phyloP scores from a whole-genome alignment of 1,140 invertebrate species.

The Acromyrmex echinatior region DNA sequence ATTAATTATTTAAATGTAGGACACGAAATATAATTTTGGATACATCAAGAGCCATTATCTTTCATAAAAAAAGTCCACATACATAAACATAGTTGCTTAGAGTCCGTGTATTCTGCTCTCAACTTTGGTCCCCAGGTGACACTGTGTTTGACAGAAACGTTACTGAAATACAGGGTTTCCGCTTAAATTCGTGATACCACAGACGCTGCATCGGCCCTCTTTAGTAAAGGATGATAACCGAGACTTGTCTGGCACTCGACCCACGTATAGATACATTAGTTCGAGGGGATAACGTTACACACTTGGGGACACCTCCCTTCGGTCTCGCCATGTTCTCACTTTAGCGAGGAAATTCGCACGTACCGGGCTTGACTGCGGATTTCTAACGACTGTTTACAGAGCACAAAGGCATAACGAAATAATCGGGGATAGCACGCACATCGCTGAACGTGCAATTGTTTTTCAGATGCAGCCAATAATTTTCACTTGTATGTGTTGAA shows the following conservation, averaged over 20 bases:
- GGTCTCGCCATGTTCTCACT: conserved; percentile 54
- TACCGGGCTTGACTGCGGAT: conserved; percentile 62
- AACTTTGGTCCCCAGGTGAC: conserved; percentile 12
- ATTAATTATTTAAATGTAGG: neutral
- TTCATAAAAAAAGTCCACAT: neutral
- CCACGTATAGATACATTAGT: conserved; percentile 64
- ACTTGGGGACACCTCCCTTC: conserved; percentile 20
- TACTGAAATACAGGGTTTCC: conserved; percentile 11
- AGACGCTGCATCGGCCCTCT: conserved; percentile 4
- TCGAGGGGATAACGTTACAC: conserved; percentile 40
- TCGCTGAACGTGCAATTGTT: conserved; percentile 38
- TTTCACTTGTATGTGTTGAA: neutral
- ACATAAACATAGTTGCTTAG: neutral
- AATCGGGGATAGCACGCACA: conserved; percentile 49
- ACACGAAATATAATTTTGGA: neutral
- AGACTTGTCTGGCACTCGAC: conserved; percentile 56
- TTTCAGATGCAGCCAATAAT: conserved; percentile 38
- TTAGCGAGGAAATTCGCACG: conserved; percentile 72
- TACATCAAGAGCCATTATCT: neutral
- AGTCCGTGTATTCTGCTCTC: neutral
- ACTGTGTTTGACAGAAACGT: conserved; percentile 44
- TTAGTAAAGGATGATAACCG: conserved; percentile 66
- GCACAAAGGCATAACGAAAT: conserved; percentile 58
- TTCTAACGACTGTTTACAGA: conserved; percentile 70
- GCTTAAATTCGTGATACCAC: conserved; percentile 55